Conservation (phyloP, 37 sponge, comb jelly and placozoan genomes). For the Ephydatia muelleri region DNA sequence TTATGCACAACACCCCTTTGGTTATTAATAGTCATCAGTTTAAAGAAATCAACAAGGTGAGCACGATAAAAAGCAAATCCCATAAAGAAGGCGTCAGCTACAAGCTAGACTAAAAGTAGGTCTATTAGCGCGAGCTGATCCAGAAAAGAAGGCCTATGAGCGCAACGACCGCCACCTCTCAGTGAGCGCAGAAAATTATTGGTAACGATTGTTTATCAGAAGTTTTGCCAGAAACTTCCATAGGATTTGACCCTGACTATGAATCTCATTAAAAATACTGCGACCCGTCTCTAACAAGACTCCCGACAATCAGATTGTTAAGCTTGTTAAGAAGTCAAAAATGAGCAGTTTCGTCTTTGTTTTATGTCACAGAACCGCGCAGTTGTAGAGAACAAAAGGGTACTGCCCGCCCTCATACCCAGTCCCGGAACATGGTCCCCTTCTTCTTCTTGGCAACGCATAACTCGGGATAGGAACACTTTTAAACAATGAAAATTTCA, state of each 20-base stretch:
- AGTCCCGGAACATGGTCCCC: too few species aligned
- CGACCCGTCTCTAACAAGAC: too few species aligned
- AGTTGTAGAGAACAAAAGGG: too few species aligned
- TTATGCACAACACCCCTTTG: neutral
- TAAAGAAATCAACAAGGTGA: conserved; percentile 1
- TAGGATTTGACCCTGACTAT: neutral
- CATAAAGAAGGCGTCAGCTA: conserved; percentile 1
- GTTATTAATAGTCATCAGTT: conserved; percentile 1
- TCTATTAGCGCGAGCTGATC: conserved; percentile 1
- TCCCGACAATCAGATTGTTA: too few species aligned
- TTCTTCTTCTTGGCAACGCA: too few species aligned
- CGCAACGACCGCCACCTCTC: neutral
- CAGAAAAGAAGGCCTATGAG: conserved; percentile 1
- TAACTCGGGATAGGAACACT: too few species aligned
- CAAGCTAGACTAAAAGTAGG: neutral
- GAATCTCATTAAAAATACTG: neutral
- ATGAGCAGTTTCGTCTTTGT: too few species aligned
- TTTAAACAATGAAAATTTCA: too few species aligned
- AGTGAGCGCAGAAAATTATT: conserved; percentile 1
- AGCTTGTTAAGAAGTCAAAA: too few species aligned
- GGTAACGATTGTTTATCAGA: neutral
- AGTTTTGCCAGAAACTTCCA: neutral
- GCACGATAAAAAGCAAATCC: neutral
- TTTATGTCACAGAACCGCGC: too few species aligned
- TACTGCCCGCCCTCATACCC: too few species aligned